Percentiles rank a stretch among this genome's conserved stretches.
Evolutionary conservation across 92 coral and sea anemone genomes (phyloP).

Genomic region (Palythoa grandis): DNA sequence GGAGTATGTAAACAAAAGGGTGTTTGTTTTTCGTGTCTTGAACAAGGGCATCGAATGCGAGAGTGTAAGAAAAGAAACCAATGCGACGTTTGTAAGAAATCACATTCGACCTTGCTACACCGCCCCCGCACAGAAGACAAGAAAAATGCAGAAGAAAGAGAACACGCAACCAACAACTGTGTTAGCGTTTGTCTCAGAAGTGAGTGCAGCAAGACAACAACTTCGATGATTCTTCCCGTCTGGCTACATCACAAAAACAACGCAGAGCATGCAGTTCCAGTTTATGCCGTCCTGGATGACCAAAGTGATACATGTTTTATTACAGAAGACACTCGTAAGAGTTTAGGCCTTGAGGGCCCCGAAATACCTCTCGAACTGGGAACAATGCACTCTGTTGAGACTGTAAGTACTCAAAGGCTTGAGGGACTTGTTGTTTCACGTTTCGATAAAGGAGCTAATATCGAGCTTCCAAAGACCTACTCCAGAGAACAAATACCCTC

Average conservation of each 20-base stretch:
- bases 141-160: too few relatives aligned
- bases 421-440: slow-evolving; percentile 54
- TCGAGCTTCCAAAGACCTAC: slow-evolving; percentile 58
- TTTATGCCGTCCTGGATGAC: slow-evolving; percentile 65
- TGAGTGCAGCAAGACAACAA: slow-evolving; percentile 52
- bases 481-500: slow-evolving; percentile 58
- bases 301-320: too few relatives aligned
- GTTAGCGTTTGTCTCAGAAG: slow-evolving; percentile 47
- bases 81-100: slow-evolving; percentile 63
- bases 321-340: slow-evolving; percentile 39
- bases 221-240: slow-evolving; percentile 67
- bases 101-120: slow-evolving; percentile 66
- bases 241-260: slow-evolving; percentile 56
- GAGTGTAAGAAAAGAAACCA: slow-evolving; percentile 41
- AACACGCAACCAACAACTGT: slow-evolving; percentile 64
- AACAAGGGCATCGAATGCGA: slow-evolving; percentile 49
- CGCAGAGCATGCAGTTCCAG: slow-evolving; percentile 36
- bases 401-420: slow-evolving; percentile 38
- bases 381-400: slow-evolving; percentile 59
- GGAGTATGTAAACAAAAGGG: slow-evolving; percentile 53
- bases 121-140: slow-evolving; percentile 11
- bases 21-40: slow-evolving; percentile 59
- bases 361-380: slow-evolving; percentile 40
- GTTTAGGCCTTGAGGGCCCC: slow-evolving; percentile 51
- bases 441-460: slow-evolving; percentile 35